These are phyloP conservation scores for Cylindroiulus punctatus DNA, from an alignment of 2,888 invertebrate species.

Conservation along the genomic window DNA sequence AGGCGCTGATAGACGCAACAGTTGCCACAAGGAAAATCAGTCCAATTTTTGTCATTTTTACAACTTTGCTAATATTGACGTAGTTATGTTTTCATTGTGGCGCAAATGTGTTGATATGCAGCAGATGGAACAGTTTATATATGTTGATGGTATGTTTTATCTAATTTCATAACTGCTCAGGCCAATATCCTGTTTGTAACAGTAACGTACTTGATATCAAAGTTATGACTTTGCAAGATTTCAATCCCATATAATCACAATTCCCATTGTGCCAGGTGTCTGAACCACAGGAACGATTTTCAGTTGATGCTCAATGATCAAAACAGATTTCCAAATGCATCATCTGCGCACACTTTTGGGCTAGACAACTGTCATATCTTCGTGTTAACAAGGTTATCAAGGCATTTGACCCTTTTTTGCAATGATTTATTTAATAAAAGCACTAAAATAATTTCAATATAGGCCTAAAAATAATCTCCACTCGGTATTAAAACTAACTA, in stretches of 20 bases:
- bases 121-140: not conserved
- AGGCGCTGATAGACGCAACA: not conserved
- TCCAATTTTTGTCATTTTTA: not conserved
- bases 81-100: not conserved
- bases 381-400: too few relatives aligned
- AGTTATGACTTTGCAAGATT: slow-evolving; percentile 6
- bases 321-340: not conserved
- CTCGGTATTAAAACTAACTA: too few relatives aligned
- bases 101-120: too few relatives aligned
- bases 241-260: not conserved
- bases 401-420: too few relatives aligned
- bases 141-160: not conserved
- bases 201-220: not conserved
- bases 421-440: too few relatives aligned
- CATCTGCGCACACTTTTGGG: too few relatives aligned
- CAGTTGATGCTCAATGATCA: not conserved
- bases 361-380: too few relatives aligned
- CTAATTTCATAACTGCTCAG: not conserved
- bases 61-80: not conserved
- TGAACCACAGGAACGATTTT: not conserved
- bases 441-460: too few relatives aligned
- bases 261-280: not conserved
- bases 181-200: slow-evolving; percentile 27
- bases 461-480: too few relatives aligned
- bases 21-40: not conserved